Evolutionary conservation across 2,797 vertebrate species (phyloP).

Genomic region (Enteromius paludinosus): DNA sequence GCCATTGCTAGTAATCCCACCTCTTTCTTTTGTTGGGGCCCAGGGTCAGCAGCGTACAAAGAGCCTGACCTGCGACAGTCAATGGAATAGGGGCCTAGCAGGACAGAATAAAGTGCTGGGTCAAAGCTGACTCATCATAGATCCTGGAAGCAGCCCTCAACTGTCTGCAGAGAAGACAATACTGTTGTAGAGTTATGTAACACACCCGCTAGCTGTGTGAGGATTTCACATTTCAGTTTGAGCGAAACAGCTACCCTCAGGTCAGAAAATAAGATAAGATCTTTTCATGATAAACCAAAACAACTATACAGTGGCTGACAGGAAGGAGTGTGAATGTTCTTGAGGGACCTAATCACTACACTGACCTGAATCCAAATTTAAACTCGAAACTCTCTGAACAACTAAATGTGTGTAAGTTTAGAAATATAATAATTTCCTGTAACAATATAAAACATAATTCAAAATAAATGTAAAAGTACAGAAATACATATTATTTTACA

Average conservation of each 20-base stretch:
- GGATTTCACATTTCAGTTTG: slow-evolving; percentile 17
- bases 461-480: background rate
- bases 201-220: background rate
- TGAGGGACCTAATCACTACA: background rate
- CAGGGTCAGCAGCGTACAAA: slow-evolving; percentile 73
- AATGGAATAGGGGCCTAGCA: slow-evolving; percentile 64
- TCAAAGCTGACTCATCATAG: slow-evolving; percentile 77
- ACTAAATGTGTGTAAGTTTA: background rate
- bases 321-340: background rate
- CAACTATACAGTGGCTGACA: background rate
- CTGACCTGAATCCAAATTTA: background rate
- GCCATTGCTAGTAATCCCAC: slow-evolving; percentile 65
- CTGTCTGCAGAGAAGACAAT: slow-evolving; percentile 25
- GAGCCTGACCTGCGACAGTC: slow-evolving; percentile 68
- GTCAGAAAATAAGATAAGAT: background rate
- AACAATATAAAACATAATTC: background rate
- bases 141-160: slow-evolving; percentile 28
- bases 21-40: slow-evolving; percentile 61
- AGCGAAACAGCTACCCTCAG: background rate
- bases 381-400: background rate
- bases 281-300: background rate
- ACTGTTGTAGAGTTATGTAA: slow-evolving; percentile 4
- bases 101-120: slow-evolving; percentile 68
- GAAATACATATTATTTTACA: background rate
- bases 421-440: background rate